phyloP scores from a whole-genome alignment of 2,888 invertebrate genomes.

The Pegoplata infirma region DNA sequence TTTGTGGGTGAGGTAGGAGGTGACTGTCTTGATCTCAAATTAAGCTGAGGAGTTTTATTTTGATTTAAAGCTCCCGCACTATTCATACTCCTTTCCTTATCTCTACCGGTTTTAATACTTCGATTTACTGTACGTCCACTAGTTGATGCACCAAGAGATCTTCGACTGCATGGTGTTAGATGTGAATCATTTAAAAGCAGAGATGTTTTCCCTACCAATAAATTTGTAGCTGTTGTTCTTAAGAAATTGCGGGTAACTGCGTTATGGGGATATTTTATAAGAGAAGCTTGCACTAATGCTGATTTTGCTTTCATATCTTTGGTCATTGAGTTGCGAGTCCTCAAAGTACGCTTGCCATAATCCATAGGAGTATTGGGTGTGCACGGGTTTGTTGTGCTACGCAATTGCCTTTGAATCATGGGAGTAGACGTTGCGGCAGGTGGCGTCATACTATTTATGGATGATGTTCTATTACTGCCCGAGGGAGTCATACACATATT shows the following conservation, averaged over 20 bases:
- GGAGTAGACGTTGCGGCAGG: slow-evolving; percentile 44
- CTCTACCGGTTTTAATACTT: slow-evolving; percentile 43
- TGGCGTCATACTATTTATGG: no score
- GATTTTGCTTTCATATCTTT: slow-evolving; percentile 69
- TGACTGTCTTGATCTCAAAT: slow-evolving; percentile 54
- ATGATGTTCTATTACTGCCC: not conserved
- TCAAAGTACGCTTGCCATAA: slow-evolving; percentile 73
- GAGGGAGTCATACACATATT: slow-evolving; percentile 38
- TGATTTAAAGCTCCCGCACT: slow-evolving; percentile 23
- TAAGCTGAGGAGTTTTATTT: slow-evolving; percentile 27
- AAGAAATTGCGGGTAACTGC: slow-evolving; percentile 45
- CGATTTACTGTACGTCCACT: slow-evolving; percentile 28
- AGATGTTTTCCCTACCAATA: slow-evolving; percentile 24
- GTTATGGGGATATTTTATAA: slow-evolving; percentile 50
- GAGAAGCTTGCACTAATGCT: slow-evolving; percentile 42
- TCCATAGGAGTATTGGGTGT: slow-evolving; percentile 65
- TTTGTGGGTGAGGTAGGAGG: not conserved
- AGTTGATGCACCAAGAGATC: slow-evolving; percentile 18
- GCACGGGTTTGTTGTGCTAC: slow-evolving; percentile 69
- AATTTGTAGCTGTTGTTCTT: slow-evolving; percentile 35
- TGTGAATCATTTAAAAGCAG: slow-evolving; percentile 45
- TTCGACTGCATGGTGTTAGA: slow-evolving; percentile 39
- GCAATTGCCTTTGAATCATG: slow-evolving; percentile 72
- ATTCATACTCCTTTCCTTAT: slow-evolving; percentile 25
- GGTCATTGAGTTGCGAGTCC: slow-evolving; percentile 72